Percentiles rank a stretch among this genome's conserved stretches.
Evolutionary conservation across 1,140 invertebrate genomes (phyloP).

Genomic region (Archegozetes longisetosus): DNA sequence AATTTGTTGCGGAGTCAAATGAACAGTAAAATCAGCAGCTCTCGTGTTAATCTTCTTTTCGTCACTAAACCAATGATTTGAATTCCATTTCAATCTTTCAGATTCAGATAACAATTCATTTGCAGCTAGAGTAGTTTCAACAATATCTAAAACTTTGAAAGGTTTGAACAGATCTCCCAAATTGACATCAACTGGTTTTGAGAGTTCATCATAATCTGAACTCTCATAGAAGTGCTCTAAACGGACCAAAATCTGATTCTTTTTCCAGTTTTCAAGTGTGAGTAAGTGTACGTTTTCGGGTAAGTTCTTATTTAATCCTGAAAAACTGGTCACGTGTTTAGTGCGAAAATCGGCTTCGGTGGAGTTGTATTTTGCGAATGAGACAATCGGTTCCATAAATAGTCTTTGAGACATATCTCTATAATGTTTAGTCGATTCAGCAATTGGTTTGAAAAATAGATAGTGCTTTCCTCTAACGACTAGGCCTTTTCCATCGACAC

Average conservation of each 20-base stretch:
- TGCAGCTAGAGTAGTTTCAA: slow-evolving; percentile 49
- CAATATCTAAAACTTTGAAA: slow-evolving; percentile 37
- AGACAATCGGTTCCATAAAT: slow-evolving; percentile 30
- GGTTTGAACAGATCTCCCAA: slow-evolving; percentile 39
- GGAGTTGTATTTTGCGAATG: background rate
- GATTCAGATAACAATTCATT: slow-evolving; percentile 38
- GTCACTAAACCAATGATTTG: background rate
- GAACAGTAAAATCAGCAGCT: background rate
- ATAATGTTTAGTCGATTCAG: slow-evolving; percentile 28
- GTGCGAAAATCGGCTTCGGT: background rate
- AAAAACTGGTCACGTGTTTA: background rate
- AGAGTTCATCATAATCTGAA: slow-evolving; percentile 38
- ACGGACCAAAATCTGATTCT: slow-evolving; percentile 48
- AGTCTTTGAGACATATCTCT: slow-evolving; percentile 30
- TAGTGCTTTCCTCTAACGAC: slow-evolving; percentile 57
- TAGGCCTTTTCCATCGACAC: slow-evolving; percentile 45
- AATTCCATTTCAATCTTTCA: background rate
- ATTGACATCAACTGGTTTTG: slow-evolving; percentile 34
- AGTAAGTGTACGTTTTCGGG: slow-evolving; percentile 65
- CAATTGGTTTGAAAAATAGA: slow-evolving; percentile 21
- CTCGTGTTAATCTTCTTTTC: background rate
- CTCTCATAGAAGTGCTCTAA: slow-evolving; percentile 73
- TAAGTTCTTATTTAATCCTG: slow-evolving; percentile 29
- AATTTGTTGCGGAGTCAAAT: slow-evolving; percentile 38
- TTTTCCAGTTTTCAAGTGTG: slow-evolving; percentile 66